Conservation (phyloP, 2,797 vertebrate species). For the Glossophaga mutica region DNA sequence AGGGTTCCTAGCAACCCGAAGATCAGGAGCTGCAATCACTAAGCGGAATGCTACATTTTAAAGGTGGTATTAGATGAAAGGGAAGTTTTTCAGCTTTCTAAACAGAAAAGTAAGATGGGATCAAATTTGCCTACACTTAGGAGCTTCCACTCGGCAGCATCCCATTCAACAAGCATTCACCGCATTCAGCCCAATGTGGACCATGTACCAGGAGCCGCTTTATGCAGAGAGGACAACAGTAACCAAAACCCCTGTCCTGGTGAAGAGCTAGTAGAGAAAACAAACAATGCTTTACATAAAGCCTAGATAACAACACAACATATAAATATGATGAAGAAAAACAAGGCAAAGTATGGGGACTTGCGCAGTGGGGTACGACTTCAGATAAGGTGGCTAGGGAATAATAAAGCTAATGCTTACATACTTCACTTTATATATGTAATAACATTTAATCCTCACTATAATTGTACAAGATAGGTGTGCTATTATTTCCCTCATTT, state of each 20-base stretch:
- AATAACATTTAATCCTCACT: not conserved
- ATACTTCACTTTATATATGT: not conserved
- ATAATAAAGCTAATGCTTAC: not conserved
- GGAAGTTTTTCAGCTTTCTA: not conserved
- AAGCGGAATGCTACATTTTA: not conserved
- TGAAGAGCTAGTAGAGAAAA: not conserved
- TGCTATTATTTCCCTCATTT: not conserved
- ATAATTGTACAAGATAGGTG: not conserved
- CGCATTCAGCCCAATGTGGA: not conserved
- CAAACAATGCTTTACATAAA: not conserved
- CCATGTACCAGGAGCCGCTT: not conserved
- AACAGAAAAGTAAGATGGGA: not conserved
- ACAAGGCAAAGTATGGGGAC: not conserved
- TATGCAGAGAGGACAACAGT: not conserved
- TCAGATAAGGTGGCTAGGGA: not conserved
- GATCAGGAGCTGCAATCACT: not conserved
- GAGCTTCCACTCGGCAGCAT: not conserved
- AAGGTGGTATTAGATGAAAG: not conserved
- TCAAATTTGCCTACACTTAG: not conserved
- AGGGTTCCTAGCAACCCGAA: not conserved
- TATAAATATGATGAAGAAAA: not conserved
- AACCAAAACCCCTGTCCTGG: not conserved
- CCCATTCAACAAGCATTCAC: not conserved
- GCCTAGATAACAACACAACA: not conserved
- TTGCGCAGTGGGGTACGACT: not conserved